phyloP scores from a whole-genome alignment of 1,140 invertebrate species.

The Ptiloglossa arizonensis region DNA sequence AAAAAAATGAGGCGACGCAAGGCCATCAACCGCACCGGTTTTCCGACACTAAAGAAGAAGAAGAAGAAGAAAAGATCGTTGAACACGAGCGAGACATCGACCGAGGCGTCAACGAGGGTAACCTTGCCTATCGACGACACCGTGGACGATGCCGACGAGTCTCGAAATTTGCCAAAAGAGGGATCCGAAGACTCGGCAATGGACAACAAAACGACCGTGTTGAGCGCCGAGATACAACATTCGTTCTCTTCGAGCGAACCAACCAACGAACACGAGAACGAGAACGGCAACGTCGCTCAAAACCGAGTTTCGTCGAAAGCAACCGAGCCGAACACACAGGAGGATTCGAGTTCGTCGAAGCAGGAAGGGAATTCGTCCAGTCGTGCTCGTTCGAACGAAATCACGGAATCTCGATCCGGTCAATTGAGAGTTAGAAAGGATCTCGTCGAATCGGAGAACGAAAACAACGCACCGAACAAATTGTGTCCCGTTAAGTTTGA shows the following conservation, averaged over 20 bases:
- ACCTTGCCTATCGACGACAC: not conserved
- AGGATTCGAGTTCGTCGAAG: not conserved
- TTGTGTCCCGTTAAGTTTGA: constrained; percentile 74
- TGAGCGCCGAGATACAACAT: constrained; percentile 7
- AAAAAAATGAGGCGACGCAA: constrained; percentile 88
- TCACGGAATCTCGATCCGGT: constrained; percentile 54
- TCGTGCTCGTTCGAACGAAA: constrained; percentile 57
- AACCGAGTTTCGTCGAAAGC: constrained; percentile 23
- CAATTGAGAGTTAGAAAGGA: constrained; percentile 75
- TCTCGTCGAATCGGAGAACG: constrained; percentile 72
- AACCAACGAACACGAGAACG: constrained; percentile 5
- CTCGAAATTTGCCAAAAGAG: constrained; percentile 15
- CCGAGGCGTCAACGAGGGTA: constrained; percentile 24
- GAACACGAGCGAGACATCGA: constrained; percentile 4
- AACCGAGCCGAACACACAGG: not conserved
- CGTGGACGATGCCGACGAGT: not conserved
- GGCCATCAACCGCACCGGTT: constrained; percentile 92
- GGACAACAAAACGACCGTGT: constrained; percentile 44
- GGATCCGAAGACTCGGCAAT: constrained; percentile 47
- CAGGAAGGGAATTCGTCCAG: constrained; percentile 23
- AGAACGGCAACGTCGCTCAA: not conserved
- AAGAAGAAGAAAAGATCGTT: constrained; percentile 86
- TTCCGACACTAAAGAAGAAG: constrained; percentile 92
- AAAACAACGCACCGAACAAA: constrained; percentile 69
- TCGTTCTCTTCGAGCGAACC: not conserved